These are phyloP conservation scores for Danionella cerebrum DNA, from an alignment of 2,113 vertebrate genomes.

Conservation along the genomic window DNA sequence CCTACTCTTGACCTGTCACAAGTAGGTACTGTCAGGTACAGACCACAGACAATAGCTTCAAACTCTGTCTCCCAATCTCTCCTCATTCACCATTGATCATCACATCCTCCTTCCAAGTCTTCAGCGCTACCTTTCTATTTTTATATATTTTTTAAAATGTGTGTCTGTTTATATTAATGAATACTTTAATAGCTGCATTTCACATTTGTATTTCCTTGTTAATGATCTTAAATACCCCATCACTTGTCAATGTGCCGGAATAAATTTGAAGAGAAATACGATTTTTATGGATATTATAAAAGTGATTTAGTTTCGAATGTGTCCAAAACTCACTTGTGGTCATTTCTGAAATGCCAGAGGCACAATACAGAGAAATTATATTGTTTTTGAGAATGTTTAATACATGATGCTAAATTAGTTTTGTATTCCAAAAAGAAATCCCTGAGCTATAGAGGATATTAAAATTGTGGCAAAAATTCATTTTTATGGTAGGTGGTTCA, in stretches of 20 bases:
- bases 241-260: not conserved
- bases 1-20: no score
- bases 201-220: no score
- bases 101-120: no score
- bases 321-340: slow-evolving; percentile 19
- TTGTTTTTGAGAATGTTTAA: slow-evolving; percentile 34
- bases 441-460: slow-evolving; percentile 31
- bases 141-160: no score
- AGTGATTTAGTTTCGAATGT: not conserved
- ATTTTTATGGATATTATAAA: not conserved
- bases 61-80: no score
- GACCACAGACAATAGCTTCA: no score
- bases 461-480: slow-evolving; percentile 22
- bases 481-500: slow-evolving; percentile 9
- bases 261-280: no score
- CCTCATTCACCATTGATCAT: no score
- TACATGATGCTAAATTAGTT: slow-evolving; percentile 32
- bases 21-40: no score
- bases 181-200: no score
- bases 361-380: slow-evolving; percentile 4
- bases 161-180: no score
- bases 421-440: slow-evolving; percentile 23
- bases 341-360: slow-evolving; percentile 11
- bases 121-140: no score
- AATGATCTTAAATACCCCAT: not conserved